These are phyloP conservation scores for Sinocyclocheilus rhinocerous DNA, from an alignment of 2,113 vertebrate species.

Conservation along the genomic window DNA sequence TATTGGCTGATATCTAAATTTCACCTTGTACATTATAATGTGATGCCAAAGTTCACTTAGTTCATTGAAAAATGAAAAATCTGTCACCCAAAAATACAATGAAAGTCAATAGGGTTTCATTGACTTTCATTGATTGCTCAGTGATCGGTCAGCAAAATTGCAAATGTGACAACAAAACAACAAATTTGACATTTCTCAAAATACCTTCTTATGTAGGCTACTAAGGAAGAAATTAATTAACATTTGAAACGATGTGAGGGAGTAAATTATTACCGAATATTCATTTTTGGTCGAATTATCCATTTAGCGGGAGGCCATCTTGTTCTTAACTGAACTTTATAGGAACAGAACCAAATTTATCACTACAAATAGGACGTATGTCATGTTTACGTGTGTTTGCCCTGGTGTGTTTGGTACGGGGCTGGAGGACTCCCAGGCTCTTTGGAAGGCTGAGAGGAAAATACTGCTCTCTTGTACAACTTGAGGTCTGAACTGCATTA, in stretches of 20 bases:
- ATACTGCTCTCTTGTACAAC: constrained; percentile 65
- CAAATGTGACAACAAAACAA: no score
- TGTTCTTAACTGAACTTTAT: neutral
- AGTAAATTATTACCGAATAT: neutral
- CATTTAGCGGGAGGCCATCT: neutral
- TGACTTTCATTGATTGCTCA: neutral
- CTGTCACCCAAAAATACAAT: neutral
- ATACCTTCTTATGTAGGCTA: neutral
- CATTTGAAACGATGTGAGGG: neutral
- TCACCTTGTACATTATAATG: no score
- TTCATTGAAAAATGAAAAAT: no score
- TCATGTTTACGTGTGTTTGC: constrained; percentile 3
- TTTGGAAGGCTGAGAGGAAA: constrained; percentile 72
- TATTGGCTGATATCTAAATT: no score
- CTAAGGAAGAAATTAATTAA: neutral
- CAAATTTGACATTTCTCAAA: neutral
- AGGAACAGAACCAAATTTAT: neutral
- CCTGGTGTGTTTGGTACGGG: constrained; percentile 34
- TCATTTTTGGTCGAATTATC: neutral
- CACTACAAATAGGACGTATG: neutral
- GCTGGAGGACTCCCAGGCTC: constrained; percentile 52
- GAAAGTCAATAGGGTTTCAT: neutral
- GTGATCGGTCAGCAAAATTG: neutral
- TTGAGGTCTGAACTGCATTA: constrained; percentile 72
- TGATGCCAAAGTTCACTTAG: no score